These are phyloP conservation scores for Chloropsis cyanopogon DNA, from an alignment of 2,113 vertebrate genomes.

Conservation along the genomic window DNA sequence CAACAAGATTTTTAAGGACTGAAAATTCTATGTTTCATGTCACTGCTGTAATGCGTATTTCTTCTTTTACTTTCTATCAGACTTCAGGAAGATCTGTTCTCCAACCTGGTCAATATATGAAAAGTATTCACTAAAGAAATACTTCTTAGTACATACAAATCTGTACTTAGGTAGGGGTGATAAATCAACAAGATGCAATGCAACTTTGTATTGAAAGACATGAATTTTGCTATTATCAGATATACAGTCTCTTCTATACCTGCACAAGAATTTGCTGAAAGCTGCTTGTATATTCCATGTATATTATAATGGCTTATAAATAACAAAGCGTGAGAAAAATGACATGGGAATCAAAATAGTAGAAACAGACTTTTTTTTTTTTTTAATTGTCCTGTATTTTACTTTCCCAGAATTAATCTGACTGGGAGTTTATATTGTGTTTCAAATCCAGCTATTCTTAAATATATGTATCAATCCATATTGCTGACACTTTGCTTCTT, in stretches of 20 bases:
- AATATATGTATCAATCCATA: background rate
- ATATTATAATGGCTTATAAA: background rate
- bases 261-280: background rate
- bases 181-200: background rate
- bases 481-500: constrained; percentile 36
- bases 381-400: background rate
- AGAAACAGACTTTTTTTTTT: background rate
- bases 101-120: background rate
- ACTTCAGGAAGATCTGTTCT: background rate
- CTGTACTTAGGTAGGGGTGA: background rate
- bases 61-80: background rate
- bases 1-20: background rate
- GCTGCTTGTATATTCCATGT: background rate
- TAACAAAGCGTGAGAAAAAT: background rate
- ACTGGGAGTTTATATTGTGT: background rate
- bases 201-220: background rate
- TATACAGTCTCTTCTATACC: background rate
- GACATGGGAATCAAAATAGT: background rate
- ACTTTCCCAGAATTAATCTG: background rate
- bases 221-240: background rate
- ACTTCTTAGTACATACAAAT: background rate
- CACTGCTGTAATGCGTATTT: background rate
- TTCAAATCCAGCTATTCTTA: constrained; percentile 9
- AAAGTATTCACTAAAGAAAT: background rate
- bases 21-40: background rate